These are phyloP conservation scores for Sebastes itinus DNA, from an alignment of 2,797 vertebrate species.

Conservation along the genomic window DNA sequence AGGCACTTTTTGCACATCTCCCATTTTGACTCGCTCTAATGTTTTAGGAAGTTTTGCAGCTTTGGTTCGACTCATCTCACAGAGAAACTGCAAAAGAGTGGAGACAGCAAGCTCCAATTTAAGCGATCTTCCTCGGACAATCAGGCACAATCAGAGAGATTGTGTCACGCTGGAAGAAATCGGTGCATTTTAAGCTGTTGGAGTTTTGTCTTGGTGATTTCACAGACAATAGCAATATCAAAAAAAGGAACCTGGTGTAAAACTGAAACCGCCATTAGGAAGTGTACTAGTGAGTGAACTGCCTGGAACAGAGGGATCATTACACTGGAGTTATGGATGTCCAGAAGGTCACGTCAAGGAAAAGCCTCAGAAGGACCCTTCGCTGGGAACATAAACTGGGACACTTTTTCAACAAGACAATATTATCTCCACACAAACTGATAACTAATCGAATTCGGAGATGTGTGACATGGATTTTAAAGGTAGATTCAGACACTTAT, in stretches of 20 bases:
- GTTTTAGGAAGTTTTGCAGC: slow-evolving; percentile 37
- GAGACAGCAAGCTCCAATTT: slow-evolving; percentile 45
- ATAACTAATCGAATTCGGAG: not conserved
- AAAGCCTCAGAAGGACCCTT: slow-evolving; percentile 7
- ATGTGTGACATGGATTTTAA: not conserved
- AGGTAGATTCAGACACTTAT: not conserved
- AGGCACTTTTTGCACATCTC: not conserved
- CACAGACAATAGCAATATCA: slow-evolving; percentile 35
- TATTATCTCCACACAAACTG: not conserved
- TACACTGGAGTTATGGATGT: slow-evolving; percentile 18
- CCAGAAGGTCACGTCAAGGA: slow-evolving; percentile 26
- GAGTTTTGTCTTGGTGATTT: slow-evolving; percentile 29
- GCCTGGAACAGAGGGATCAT: slow-evolving; percentile 26
- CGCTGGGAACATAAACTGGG: not conserved
- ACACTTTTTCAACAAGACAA: not conserved
- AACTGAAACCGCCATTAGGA: slow-evolving; percentile 13
- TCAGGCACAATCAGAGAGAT: slow-evolving; percentile 59
- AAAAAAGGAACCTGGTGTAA: slow-evolving; percentile 14
- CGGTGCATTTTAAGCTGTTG: slow-evolving; percentile 17
- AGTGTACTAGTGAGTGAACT: slow-evolving; percentile 7
- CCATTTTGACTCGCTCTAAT: slow-evolving; percentile 8
- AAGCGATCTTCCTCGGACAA: slow-evolving; percentile 38
- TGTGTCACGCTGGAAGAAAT: slow-evolving; percentile 35
- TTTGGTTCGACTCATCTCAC: slow-evolving; percentile 27
- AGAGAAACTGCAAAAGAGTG: slow-evolving; percentile 9